A percentile compares a stretch with the other conserved stretches of the same genome.
phyloP scores from a whole-genome alignment of 2,888 invertebrate species.

The Tortricodes alternella region DNA sequence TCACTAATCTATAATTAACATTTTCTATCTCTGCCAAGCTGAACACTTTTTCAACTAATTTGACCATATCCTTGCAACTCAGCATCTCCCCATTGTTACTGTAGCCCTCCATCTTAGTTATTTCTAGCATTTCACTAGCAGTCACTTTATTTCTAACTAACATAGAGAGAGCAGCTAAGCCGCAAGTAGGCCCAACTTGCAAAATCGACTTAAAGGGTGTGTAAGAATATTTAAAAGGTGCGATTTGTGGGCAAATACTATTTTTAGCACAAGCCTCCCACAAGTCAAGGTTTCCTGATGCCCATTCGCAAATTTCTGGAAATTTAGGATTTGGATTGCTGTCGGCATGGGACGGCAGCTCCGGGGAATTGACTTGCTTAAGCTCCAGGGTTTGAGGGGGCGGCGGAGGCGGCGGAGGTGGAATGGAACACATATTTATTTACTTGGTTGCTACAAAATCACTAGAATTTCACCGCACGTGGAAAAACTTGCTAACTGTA shows the following conservation, averaged over 20 bases:
- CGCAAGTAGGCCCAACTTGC: slow-evolving; percentile 90
- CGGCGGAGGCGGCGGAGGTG: slow-evolving; percentile 56
- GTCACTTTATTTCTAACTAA: slow-evolving; percentile 83
- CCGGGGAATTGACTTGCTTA: slow-evolving; percentile 28
- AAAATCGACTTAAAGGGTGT: slow-evolving; percentile 61
- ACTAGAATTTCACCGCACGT: slow-evolving; percentile 11
- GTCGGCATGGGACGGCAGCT: slow-evolving; percentile 32
- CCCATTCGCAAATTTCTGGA: slow-evolving; percentile 81
- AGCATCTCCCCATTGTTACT: slow-evolving; percentile 96
- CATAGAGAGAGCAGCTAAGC: slow-evolving; percentile 93
- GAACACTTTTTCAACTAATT: slow-evolving; percentile 82
- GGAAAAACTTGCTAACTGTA: neutral
- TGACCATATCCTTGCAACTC: slow-evolving; percentile 87
- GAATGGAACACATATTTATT: slow-evolving; percentile 63
- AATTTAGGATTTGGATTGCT: slow-evolving; percentile 36
- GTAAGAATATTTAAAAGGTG: slow-evolving; percentile 77
- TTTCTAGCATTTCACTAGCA: slow-evolving; percentile 82
- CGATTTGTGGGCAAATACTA: slow-evolving; percentile 71
- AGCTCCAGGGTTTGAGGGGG: slow-evolving; percentile 41
- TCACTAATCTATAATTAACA: slow-evolving; percentile 63
- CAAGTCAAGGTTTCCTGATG: slow-evolving; percentile 78
- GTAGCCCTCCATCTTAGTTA: slow-evolving; percentile 85
- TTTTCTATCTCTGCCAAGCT: slow-evolving; percentile 65
- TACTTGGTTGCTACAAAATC: slow-evolving; percentile 26
- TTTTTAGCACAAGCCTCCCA: slow-evolving; percentile 82